Evolutionary conservation across 2,113 vertebrate genomes (phyloP).

Genomic region (Cyanistes caeruleus): DNA sequence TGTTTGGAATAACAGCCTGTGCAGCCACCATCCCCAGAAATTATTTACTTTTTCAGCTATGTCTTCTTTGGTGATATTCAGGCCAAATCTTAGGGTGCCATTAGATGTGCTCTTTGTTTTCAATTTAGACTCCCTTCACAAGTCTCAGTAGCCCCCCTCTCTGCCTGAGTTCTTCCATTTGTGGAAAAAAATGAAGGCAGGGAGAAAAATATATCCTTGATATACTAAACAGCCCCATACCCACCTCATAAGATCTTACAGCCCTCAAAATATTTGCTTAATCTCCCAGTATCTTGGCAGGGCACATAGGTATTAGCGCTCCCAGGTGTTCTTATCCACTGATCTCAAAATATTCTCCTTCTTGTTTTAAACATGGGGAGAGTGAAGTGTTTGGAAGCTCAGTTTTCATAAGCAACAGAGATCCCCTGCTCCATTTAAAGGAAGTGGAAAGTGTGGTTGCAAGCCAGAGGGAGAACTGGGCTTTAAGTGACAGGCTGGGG

Average conservation of each 20-base stretch:
- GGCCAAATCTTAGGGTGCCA: neutral
- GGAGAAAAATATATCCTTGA: neutral
- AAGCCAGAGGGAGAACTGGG: neutral
- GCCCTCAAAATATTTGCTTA: conserved; percentile 55
- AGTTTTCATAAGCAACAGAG: conserved; percentile 14
- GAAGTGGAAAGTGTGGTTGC: conserved; percentile 8
- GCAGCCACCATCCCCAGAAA: neutral
- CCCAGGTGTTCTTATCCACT: conserved; percentile 58
- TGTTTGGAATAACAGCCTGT: neutral
- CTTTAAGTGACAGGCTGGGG: conserved; percentile 14
- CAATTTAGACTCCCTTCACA: neutral
- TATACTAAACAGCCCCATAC: conserved; percentile 3
- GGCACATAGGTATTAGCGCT: neutral
- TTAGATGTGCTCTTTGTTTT: neutral
- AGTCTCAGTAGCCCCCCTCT: neutral
- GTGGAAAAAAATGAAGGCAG: neutral
- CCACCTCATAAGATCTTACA: neutral
- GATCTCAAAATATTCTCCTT: conserved; percentile 57
- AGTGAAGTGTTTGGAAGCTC: conserved; percentile 40
- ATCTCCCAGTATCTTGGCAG: conserved; percentile 55
- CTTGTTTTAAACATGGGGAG: neutral
- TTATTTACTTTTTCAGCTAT: neutral
- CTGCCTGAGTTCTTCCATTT: neutral
- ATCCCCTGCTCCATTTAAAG: conserved; percentile 8
- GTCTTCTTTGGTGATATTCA: neutral